Evolutionary conservation across 35 echinoderm and acorn worm species (phyloP).

Genomic region (Lytechinus pictus): DNA sequence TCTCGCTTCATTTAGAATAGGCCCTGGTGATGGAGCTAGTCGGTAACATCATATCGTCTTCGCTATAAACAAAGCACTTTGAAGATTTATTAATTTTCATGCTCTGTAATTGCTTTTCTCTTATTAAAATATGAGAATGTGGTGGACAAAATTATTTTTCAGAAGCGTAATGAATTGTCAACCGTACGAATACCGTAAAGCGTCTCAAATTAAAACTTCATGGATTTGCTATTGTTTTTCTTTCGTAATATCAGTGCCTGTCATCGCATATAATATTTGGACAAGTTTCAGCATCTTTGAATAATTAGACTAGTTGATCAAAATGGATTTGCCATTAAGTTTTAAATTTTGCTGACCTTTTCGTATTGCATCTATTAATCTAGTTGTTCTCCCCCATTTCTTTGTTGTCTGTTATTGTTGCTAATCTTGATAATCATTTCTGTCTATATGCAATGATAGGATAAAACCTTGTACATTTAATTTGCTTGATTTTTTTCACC

Average conservation of each 20-base stretch:
- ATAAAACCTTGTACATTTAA: too few species aligned
- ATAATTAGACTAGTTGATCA: background rate
- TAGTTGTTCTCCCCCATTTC: background rate
- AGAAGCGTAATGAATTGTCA: background rate
- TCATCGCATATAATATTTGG: too few species aligned
- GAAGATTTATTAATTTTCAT: constrained; percentile 46
- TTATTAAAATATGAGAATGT: constrained; percentile 23
- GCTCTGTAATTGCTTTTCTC: constrained; percentile 30
- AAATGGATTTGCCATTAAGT: background rate
- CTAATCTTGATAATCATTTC: too few species aligned
- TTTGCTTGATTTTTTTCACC: too few species aligned
- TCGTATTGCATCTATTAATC: background rate
- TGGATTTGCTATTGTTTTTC: too few species aligned
- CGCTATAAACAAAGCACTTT: background rate
- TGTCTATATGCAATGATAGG: too few species aligned
- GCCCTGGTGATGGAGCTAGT: background rate
- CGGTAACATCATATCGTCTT: constrained; percentile 24
- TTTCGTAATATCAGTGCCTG: too few species aligned
- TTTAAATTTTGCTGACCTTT: background rate
- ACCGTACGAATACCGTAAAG: background rate
- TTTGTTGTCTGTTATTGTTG: too few species aligned
- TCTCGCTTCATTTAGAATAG: constrained; percentile 15
- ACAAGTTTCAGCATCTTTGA: background rate
- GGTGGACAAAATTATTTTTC: background rate
- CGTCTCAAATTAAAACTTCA: too few species aligned